These are phyloP conservation scores for Chrosomus eos DNA, from an alignment of 2,797 vertebrate genomes.

Conservation along the genomic window DNA sequence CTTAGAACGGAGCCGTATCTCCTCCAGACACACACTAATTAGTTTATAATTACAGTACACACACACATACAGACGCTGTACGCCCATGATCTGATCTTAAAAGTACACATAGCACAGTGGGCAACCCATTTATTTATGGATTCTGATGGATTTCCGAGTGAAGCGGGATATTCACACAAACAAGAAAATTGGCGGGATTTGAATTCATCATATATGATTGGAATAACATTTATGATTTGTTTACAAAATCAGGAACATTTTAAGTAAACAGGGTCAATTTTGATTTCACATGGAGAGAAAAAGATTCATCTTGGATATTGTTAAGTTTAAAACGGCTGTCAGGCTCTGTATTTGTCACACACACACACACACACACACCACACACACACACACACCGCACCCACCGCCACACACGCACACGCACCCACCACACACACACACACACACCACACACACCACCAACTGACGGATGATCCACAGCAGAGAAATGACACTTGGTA, in stretches of 20 bases:
- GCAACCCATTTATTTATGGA: not conserved
- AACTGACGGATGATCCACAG: not conserved
- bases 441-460: no score
- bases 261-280: no score
- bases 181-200: not conserved
- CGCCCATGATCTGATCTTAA: slow-evolving; percentile 45
- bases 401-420: no score
- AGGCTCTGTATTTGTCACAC: not conserved
- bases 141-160: not conserved
- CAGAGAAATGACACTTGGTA: not conserved
- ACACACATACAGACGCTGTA: slow-evolving; percentile 56
- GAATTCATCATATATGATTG: not conserved
- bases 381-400: no score
- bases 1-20: slow-evolving; percentile 84
- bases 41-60: slow-evolving; percentile 80
- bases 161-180: not conserved
- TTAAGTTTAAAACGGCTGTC: slow-evolving; percentile 13
- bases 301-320: not conserved
- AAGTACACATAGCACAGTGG: slow-evolving; percentile 23
- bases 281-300: not conserved
- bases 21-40: slow-evolving; percentile 84
- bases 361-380: not conserved
- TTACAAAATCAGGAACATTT: no score
- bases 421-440: no score
- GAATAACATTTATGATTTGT: not conserved